Evolutionary conservation across 2,797 vertebrate species (phyloP), one percentile per base, ranked within the genome.

Genomic region (Sternarchorhynchus goeldii): DNA sequence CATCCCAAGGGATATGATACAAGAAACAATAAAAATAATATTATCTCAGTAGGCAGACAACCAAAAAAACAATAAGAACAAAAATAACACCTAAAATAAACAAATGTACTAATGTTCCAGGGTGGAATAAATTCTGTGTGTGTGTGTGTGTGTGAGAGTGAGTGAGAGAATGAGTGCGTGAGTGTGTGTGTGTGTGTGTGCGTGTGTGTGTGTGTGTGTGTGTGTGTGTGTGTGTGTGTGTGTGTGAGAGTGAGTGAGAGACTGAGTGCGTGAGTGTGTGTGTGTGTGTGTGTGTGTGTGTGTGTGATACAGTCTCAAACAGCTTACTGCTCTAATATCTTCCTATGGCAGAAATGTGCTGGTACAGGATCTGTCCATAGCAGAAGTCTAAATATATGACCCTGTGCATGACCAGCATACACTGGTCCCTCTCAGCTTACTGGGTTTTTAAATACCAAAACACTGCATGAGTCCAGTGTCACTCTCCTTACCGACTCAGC

Each of bases 401-500:
- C 25, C 68, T 5, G 18, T 29, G 50, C 73, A 66, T 81, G 70
- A 73, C 63, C 64, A 80, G 76, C 53, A 56, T 78, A 75, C 84
- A 75, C 34, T 67, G 81, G 32, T 32, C 41, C 34, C 3, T 70
- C 85, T 91, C 89, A 82, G 59, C 39, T 92, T 89, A 85, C 77
- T 80, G 83, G 86, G 74, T 85, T 89, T 87, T 86, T 86, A 85
- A 85, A 87, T 87, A 86, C 83, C 82, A 89, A 81, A 87, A 87
- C 84, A 77, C 16, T 59, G 78, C 81, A 75, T 2, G 73, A 72
- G 76, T 75, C 89, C 81, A 58, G 76, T n/a, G 91, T 60, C 65
- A 50, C 56, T 63, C 63, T 32, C 57, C 20, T 56, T 20, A 55
- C 36, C 20, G 12, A 6, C 14, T 59, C 59, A 18, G 10, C 57